Percentiles rank a stretch among this genome's conserved stretches.
phyloP scores from a whole-genome alignment of 92 coral and sea anemone genomes.

The Epizoanthus scotinus region DNA sequence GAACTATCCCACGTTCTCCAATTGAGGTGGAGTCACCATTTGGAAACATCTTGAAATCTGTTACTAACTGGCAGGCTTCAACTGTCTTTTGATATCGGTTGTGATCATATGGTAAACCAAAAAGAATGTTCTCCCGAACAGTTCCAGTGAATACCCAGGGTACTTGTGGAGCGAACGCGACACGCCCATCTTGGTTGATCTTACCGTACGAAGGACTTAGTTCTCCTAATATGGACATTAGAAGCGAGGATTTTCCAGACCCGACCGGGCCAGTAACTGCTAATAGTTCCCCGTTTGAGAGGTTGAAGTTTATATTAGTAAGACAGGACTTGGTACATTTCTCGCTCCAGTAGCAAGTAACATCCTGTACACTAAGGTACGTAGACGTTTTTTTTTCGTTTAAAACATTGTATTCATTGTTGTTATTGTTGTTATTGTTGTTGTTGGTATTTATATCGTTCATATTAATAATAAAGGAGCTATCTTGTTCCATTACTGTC shows the following conservation, averaged over 20 bases:
- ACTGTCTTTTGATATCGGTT: slow-evolving; percentile 26
- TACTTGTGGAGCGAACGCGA: slow-evolving; percentile 18
- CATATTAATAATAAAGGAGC: background rate
- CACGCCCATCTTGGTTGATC: background rate
- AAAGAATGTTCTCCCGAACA: slow-evolving; percentile 28
- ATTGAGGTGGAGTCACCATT: slow-evolving; percentile 26
- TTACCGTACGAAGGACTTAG: slow-evolving; percentile 18
- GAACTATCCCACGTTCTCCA: slow-evolving; percentile 36
- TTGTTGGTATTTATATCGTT: background rate
- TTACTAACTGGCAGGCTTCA: slow-evolving; percentile 32
- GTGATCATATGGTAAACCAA: slow-evolving; percentile 30
- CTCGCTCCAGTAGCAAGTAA: slow-evolving; percentile 30
- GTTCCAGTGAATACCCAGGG: slow-evolving; percentile 36
- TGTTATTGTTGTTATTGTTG: background rate
- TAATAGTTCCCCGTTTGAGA: slow-evolving; percentile 19
- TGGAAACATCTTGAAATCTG: slow-evolving; percentile 31
- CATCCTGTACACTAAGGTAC: slow-evolving; percentile 6
- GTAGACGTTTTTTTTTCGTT: slow-evolving; percentile 4
- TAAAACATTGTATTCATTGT: background rate
- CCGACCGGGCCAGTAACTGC: slow-evolving; percentile 37
- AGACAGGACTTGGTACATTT: slow-evolving; percentile 10
- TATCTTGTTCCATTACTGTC: too few relatives aligned
- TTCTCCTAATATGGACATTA: slow-evolving; percentile 30
- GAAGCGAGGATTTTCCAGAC: slow-evolving; percentile 26
- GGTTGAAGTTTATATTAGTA: slow-evolving; percentile 4